These are phyloP conservation scores for Panthera tigris DNA, from an alignment of 2,113 vertebrate species.

Conservation along the genomic window DNA sequence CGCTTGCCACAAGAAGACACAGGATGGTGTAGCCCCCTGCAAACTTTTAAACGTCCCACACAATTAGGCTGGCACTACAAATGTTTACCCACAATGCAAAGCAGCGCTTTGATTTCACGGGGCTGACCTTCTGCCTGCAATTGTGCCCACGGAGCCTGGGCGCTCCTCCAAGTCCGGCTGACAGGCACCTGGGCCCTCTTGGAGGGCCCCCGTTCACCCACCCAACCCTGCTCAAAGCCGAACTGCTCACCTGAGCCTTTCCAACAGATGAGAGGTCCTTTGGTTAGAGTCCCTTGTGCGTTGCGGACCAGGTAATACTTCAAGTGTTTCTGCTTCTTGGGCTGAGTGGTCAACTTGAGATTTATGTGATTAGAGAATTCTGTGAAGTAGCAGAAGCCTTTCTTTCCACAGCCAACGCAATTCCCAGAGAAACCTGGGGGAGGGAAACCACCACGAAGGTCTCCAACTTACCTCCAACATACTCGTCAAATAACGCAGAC, in stretches of 20 bases:
- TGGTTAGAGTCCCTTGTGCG: conserved; percentile 91
- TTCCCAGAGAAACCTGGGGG: conserved; percentile 95
- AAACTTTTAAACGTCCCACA: background rate
- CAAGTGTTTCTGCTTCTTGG: conserved; percentile 99
- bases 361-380: conserved; percentile 99
- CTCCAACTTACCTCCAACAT: background rate
- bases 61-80: accelerated
- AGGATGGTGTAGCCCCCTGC: background rate
- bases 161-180: accelerated
- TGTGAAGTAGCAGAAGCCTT: conserved; percentile 98
- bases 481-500: accelerated
- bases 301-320: conserved; percentile 94
- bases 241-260: conserved; percentile 90
- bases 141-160: accelerated
- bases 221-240: background rate
- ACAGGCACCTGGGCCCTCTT: accelerated
- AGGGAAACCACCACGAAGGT: background rate
- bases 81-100: accelerated
- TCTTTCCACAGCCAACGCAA: conserved; percentile 97
- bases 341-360: conserved; percentile 96
- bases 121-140: background rate
- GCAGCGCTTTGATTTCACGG: accelerated
- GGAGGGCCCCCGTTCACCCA: accelerated
- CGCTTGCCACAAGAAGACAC: background rate
- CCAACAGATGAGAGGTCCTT: conserved; percentile 96